phyloP scores from a whole-genome alignment of 30 jellyfish, hydroid and myxozoan genomes.

The Mastigias papua region DNA sequence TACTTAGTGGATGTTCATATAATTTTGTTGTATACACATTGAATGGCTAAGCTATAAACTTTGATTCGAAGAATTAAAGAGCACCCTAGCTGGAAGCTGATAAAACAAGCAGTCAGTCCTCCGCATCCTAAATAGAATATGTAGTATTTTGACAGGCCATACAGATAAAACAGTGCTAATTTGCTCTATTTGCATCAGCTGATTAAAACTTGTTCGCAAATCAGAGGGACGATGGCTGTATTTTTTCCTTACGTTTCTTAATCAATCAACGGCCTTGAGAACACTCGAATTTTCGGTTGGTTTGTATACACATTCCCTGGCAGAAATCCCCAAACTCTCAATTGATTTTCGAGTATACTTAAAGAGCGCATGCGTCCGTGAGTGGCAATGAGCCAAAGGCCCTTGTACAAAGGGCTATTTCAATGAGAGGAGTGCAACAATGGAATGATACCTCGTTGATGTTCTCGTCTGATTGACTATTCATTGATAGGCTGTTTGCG shows the following conservation, averaged over 20 bases:
- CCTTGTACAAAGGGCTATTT: constrained; percentile 20
- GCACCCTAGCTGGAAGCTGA: neutral
- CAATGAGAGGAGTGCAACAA: neutral
- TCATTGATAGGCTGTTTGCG: neutral
- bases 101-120: neutral
- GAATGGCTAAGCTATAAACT: too few relatives aligned
- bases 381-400: constrained; percentile 4
- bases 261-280: constrained; percentile 1
- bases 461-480: neutral
- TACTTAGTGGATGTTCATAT: too few relatives aligned
- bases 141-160: too few relatives aligned
- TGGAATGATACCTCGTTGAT: neutral
- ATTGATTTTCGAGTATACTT: constrained; percentile 42
- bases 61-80: neutral
- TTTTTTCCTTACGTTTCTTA: neutral
- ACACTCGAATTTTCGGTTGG: constrained; percentile 2
- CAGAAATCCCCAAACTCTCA: neutral
- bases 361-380: constrained; percentile 22
- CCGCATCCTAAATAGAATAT: neutral
- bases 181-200: neutral
- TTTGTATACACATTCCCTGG: neutral
- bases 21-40: too few relatives aligned
- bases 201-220: neutral
- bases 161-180: too few relatives aligned
- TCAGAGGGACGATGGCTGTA: neutral